Percentiles rank a stretch among this genome's conserved stretches.
Evolutionary conservation across 2,797 vertebrate genomes (phyloP).

Genomic region (Geotrypetes seraphini): DNA sequence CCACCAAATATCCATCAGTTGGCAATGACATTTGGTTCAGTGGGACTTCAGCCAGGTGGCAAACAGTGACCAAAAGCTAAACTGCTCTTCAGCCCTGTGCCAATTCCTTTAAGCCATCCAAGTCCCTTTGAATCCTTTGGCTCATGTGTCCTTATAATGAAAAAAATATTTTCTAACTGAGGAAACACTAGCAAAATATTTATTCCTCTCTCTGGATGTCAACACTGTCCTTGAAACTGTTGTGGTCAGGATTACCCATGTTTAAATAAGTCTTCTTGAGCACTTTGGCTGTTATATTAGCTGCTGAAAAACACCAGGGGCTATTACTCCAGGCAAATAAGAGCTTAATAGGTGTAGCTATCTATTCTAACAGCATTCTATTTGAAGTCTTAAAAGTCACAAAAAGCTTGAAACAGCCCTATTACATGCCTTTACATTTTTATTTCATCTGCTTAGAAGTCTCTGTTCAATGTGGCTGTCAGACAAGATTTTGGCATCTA

Average conservation of each 20-base stretch:
- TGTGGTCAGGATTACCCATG: conserved; percentile 23
- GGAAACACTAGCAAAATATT: accelerated
- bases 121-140: background rate
- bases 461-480: conserved; percentile 21
- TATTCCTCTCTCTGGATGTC: conserved; percentile 1
- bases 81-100: background rate
- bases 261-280: conserved; percentile 5
- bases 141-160: background rate
- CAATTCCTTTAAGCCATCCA: background rate
- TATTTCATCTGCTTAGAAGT: conserved; percentile 43
- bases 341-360: conserved; percentile 52
- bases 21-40: background rate
- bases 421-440: conserved; percentile 34
- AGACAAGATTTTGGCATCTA: conserved; percentile 19
- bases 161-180: background rate
- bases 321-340: conserved; percentile 36
- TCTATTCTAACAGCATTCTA: conserved; percentile 48
- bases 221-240: conserved; percentile 10
- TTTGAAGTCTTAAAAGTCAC: conserved; percentile 54
- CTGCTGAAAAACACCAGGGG: conserved; percentile 32
- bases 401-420: conserved; percentile 54
- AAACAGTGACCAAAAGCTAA: too few species aligned
- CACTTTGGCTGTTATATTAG: conserved; percentile 20
- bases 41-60: background rate
- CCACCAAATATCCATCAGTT: too few species aligned